Evolutionary conservation across 2,888 invertebrate genomes (phyloP).

Genomic region (Chrysina gloriosa): DNA sequence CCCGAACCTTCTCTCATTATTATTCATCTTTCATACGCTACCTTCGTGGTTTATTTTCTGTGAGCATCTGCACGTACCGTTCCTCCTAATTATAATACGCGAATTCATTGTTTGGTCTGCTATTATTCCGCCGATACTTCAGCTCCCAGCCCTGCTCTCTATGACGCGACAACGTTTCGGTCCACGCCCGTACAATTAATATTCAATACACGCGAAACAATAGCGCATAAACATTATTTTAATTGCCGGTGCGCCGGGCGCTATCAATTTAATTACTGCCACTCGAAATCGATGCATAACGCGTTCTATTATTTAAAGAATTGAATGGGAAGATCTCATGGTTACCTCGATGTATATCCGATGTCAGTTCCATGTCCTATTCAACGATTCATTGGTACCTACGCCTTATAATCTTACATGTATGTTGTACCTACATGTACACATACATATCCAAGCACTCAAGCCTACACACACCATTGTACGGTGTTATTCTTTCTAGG

Average conservation of each 20-base stretch:
- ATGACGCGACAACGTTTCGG: slow-evolving; percentile 2
- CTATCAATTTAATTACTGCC: slow-evolving; percentile 29
- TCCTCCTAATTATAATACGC: slow-evolving; percentile 3
- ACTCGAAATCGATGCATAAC: slow-evolving; percentile 4
- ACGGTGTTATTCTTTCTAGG: background rate
- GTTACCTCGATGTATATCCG: background rate
- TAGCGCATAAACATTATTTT: slow-evolving; percentile 32
- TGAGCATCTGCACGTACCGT: background rate
- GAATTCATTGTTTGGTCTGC: background rate
- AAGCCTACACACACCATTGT: background rate
- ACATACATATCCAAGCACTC: background rate
- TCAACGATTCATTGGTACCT: background rate
- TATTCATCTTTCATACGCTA: background rate
- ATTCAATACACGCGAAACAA: slow-evolving; percentile 31
- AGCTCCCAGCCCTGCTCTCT: background rate
- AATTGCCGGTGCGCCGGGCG: slow-evolving; percentile 7
- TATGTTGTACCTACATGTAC: too few relatives aligned
- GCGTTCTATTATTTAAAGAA: slow-evolving; percentile 17
- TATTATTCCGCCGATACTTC: background rate
- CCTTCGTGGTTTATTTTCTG: background rate
- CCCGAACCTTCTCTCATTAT: background rate
- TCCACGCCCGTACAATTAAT: slow-evolving; percentile 23
- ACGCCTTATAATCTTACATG: background rate
- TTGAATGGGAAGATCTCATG: slow-evolving; percentile 1
- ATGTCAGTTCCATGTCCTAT: slow-evolving; percentile 20